Conservation (phyloP, 2,888 invertebrate genomes). For the Netelia inedita region DNA sequence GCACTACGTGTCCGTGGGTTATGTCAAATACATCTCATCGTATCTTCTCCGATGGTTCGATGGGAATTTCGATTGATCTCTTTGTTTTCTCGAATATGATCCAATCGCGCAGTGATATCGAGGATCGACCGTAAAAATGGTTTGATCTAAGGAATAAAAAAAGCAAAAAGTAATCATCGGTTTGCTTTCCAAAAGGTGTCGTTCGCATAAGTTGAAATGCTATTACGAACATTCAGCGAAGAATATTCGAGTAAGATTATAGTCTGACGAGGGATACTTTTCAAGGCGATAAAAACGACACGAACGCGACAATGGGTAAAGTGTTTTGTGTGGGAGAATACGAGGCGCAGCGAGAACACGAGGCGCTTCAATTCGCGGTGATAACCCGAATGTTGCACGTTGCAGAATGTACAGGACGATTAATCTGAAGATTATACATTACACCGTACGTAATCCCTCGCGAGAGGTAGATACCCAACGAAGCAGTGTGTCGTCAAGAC, state of each 20-base stretch:
- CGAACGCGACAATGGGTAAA: background rate
- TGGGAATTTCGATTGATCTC: conserved; percentile 8
- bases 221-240: no score
- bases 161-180: background rate
- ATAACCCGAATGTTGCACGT: conserved; percentile 12
- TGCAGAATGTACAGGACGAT: conserved; percentile 59
- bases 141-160: conserved; percentile 4
- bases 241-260: no score
- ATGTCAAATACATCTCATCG: conserved; percentile 5
- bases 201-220: background rate
- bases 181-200: background rate
- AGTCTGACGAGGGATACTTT: no score
- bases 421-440: conserved; percentile 70
- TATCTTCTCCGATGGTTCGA: conserved; percentile 9
- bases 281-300: background rate
- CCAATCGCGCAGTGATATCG: background rate
- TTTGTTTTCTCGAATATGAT: conserved; percentile 1
- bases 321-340: conserved; percentile 1
- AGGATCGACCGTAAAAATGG: conserved; percentile 9
- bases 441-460: conserved; percentile 54
- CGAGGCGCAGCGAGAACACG: background rate
- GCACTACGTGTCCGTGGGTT: conserved; percentile 2
- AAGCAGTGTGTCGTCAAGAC: conserved; percentile 32
- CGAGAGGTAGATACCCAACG: conserved; percentile 36
- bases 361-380: conserved; percentile 17